Percentiles rank a stretch among this genome's conserved stretches.
phyloP scores from a whole-genome alignment of 2,888 invertebrate species.

The Watsonalla cultraria region DNA sequence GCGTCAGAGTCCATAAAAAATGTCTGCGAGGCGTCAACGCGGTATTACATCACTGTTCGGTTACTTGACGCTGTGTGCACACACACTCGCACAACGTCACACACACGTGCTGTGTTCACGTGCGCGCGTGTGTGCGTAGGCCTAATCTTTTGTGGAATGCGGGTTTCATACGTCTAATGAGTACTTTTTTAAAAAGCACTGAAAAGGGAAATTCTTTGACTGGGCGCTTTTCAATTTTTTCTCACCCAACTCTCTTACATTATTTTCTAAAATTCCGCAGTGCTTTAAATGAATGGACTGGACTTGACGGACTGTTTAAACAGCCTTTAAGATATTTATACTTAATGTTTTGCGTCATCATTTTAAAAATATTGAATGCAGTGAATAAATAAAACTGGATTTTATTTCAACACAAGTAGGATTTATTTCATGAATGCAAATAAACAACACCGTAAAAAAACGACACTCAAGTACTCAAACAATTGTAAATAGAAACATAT shows the following conservation, averaged over 20 bases:
- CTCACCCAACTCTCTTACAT: conserved; percentile 14
- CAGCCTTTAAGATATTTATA: too few relatives aligned
- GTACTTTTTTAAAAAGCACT: conserved; percentile 64
- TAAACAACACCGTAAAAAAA: not conserved
- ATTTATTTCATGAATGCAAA: not conserved
- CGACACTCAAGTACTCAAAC: conserved; percentile 1
- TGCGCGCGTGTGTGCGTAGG: conserved; percentile 34
- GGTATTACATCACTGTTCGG: conserved; percentile 63
- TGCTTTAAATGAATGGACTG: not conserved
- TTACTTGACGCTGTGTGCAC: conserved; percentile 28
- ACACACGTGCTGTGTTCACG: conserved; percentile 28
- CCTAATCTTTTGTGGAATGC: conserved; percentile 76
- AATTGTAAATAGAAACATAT: conserved; percentile 1
- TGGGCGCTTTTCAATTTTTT: conserved; percentile 35
- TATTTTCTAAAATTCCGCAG: conserved; percentile 7
- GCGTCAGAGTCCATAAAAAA: conserved; percentile 76
- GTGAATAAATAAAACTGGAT: too few relatives aligned
- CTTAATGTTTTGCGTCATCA: too few relatives aligned
- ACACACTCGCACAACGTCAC: conserved; percentile 20
- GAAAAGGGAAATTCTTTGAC: conserved; percentile 66
- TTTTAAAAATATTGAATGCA: too few relatives aligned
- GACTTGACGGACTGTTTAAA: not conserved
- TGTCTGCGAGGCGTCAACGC: conserved; percentile 74
- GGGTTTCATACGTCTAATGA: conserved; percentile 68
- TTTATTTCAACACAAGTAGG: too few relatives aligned